phyloP scores from a whole-genome alignment of 2,888 invertebrate species.

The Tenthredo livida region DNA sequence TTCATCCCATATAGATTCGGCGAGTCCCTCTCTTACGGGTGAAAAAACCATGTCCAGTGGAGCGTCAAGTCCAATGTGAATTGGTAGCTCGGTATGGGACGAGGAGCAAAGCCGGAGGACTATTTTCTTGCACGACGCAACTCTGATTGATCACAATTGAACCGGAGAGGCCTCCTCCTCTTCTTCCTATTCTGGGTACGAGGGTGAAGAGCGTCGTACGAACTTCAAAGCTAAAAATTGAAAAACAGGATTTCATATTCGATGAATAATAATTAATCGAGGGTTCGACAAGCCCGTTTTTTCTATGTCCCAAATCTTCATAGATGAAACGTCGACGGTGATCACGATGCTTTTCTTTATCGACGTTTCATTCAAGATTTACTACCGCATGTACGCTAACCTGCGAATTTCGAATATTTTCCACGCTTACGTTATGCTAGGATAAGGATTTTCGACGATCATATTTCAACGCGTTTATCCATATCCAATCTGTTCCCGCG shows the following conservation, averaged over 20 bases:
- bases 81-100: background rate
- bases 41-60: slow-evolving; percentile 38
- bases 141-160: slow-evolving; percentile 22
- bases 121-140: background rate
- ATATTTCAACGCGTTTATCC: slow-evolving; percentile 48
- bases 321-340: background rate
- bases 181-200: background rate
- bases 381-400: background rate
- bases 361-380: slow-evolving; percentile 19
- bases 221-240: background rate
- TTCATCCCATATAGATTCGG: slow-evolving; percentile 14
- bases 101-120: background rate
- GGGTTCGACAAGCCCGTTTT: background rate
- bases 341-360: background rate
- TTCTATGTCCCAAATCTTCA: background rate
- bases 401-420: slow-evolving; percentile 33
- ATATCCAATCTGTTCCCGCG: slow-evolving; percentile 46
- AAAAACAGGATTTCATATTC: background rate
- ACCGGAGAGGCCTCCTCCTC: background rate
- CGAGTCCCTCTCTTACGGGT: slow-evolving; percentile 34
- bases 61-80: slow-evolving; percentile 35
- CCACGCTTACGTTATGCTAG: background rate
- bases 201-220: background rate
- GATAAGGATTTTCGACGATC: slow-evolving; percentile 13
- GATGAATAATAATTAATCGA: background rate